Evolutionary conservation across 2,113 vertebrate genomes (phyloP), one percentile per base, ranked within the genome.

Genomic region (Rhinichthys klamathensis): DNA sequence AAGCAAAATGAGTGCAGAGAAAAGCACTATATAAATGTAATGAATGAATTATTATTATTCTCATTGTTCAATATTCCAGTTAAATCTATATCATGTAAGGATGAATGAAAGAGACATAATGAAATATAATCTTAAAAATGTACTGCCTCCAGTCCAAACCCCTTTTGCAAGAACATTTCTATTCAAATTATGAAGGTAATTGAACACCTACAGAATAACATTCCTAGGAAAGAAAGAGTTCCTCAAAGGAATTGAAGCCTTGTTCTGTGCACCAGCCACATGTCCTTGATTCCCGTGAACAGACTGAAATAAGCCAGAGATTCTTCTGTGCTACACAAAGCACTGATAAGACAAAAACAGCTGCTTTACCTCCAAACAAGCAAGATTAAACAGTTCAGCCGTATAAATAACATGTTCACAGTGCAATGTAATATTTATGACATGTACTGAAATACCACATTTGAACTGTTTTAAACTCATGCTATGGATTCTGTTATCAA

Each of bases 251-350:
- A 21, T 41, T 41, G 35, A 12, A 41, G 35, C 67, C 13, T 46
- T 30, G 73, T 44, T 75, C 5, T 13, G n/a, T 51, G n/a, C 3
- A 3, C 27, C 16, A 78, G 67, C 67, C 67, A 5, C 4, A 30
- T 32, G 80, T 70, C 80, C 80, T 69, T 82, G 63, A 54, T 38
- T 82, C 46, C 27, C 54, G 80, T 54, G 84, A 91, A 89, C 51
- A 54, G 16, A 0, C 61, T 80, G 27, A 86, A 60, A 88, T 89
- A n/a, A 89, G 4, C 38, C 60, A 80, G 63, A 82, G 21, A 70
- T 82, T 82, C 63, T 70, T 70, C 27, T 70, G 63, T 82, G 27
- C 10, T 35, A n/a, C 41, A 82, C 61, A 51, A 54, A 80, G 16
- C 63, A 38, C 63, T 38, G 75, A 79, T 72, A 61, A 69, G 51